Evolutionary conservation across 2,797 vertebrate species (phyloP).

Genomic region (Chromobotia macracanthus): DNA sequence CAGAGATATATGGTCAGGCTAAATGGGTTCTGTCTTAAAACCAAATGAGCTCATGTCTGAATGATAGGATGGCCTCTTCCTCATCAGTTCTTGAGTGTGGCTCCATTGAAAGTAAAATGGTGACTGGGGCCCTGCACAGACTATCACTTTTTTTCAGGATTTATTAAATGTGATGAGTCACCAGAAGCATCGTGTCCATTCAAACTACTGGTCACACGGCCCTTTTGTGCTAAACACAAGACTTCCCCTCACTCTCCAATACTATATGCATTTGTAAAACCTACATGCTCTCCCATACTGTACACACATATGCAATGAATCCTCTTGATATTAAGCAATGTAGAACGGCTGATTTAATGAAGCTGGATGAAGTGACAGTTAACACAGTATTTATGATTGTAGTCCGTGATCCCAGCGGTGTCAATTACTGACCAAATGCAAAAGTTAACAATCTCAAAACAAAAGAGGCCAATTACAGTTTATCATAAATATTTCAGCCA

Average conservation of each 20-base stretch:
- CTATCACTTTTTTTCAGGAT: neutral
- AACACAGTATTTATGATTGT: constrained; percentile 55
- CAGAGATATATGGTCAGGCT: constrained; percentile 32
- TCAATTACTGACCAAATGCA: constrained; percentile 62
- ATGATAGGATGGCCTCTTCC: constrained; percentile 15
- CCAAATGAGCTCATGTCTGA: constrained; percentile 56
- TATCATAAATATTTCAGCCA: constrained; percentile 59
- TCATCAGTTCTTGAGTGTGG: constrained; percentile 7
- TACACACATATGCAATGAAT: neutral
- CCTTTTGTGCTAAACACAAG: too few relatives aligned
- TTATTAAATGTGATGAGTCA: constrained; percentile 2
- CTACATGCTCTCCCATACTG: neutral
- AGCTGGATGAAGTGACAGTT: constrained; percentile 57
- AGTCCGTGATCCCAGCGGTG: constrained; percentile 62
- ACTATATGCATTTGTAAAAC: too few relatives aligned
- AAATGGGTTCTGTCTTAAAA: constrained; percentile 38
- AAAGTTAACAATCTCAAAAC: constrained; percentile 61
- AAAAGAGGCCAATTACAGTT: constrained; percentile 64
- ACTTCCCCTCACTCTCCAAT: too few relatives aligned
- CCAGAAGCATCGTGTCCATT: neutral
- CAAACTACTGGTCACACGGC: neutral
- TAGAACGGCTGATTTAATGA: constrained; percentile 54
- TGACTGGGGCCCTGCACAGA: neutral
- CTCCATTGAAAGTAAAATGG: constrained; percentile 11
- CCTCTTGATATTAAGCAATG: constrained; percentile 33